Evolutionary conservation across 2,113 vertebrate species (phyloP).

Genomic region (Eidolon helvum): DNA sequence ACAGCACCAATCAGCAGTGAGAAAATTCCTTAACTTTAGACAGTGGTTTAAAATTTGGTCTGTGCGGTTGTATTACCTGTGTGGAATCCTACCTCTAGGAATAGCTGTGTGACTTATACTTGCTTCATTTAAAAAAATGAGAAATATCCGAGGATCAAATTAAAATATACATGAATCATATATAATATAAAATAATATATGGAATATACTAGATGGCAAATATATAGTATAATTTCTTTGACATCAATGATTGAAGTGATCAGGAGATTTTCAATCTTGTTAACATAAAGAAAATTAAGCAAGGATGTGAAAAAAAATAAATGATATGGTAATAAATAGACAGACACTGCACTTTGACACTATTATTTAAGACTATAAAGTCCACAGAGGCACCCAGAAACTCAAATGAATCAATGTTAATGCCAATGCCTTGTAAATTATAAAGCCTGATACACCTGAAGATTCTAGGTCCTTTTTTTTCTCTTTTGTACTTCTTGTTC

Average conservation of each 20-base stretch:
- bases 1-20: background rate
- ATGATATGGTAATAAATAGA: background rate
- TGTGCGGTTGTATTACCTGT: background rate
- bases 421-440: background rate
- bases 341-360: background rate
- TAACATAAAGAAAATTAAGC: conserved; percentile 11
- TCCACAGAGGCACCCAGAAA: background rate
- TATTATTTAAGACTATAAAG: background rate
- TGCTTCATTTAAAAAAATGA: conserved; percentile 7
- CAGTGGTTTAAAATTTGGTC: background rate
- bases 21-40: background rate
- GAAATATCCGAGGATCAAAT: background rate
- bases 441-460: background rate
- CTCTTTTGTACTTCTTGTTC: background rate
- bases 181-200: background rate
- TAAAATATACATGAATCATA: background rate
- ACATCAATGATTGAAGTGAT: background rate
- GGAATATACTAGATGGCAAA: background rate
- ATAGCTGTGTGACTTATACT: background rate
- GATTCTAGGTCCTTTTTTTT: background rate
- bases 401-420: background rate
- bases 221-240: background rate
- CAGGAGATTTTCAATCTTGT: background rate
- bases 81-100: background rate
- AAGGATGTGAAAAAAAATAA: background rate